Conservation (phyloP, 2,888 invertebrate genomes). For the Hydrotaea diabolus region DNA sequence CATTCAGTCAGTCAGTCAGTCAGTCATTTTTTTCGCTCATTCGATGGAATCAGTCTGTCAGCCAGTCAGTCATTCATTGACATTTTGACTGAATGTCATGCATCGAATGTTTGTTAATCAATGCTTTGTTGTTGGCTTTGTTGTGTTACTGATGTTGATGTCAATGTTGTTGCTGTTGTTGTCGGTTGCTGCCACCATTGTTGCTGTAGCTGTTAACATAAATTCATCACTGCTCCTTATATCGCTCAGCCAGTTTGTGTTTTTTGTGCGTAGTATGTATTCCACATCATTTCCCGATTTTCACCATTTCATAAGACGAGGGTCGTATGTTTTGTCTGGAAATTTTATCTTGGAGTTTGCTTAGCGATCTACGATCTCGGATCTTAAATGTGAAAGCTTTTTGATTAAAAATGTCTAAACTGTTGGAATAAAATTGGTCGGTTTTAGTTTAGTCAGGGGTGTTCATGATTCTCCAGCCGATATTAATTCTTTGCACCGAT, state of each 20-base stretch:
- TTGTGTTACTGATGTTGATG: not conserved
- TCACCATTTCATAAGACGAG: constrained; percentile 35
- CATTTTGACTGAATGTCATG: constrained; percentile 56
- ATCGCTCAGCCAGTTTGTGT: not conserved
- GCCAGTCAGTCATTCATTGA: constrained; percentile 39
- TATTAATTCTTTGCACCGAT: too few species aligned
- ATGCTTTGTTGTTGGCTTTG: constrained; percentile 18
- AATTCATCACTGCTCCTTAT: constrained; percentile 24
- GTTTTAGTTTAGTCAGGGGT: too few species aligned
- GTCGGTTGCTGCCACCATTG: not conserved
- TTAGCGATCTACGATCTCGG: too few species aligned
- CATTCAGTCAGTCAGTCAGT: constrained; percentile 26
- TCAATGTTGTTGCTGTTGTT: not conserved
- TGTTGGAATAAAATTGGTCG: too few species aligned
- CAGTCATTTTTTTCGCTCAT: not conserved
- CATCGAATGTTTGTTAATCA: constrained; percentile 53
- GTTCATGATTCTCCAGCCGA: too few species aligned
- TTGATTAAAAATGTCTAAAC: too few species aligned
- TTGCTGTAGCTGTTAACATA: not conserved
- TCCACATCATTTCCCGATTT: constrained; percentile 49
- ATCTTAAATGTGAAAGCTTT: too few species aligned
- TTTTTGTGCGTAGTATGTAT: constrained; percentile 15
- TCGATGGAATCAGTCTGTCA: not conserved
- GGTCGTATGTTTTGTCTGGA: too few species aligned
- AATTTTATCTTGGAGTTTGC: too few species aligned